phyloP scores from a whole-genome alignment of 1,140 invertebrate genomes.

The Trypoxylus dichotomus region DNA sequence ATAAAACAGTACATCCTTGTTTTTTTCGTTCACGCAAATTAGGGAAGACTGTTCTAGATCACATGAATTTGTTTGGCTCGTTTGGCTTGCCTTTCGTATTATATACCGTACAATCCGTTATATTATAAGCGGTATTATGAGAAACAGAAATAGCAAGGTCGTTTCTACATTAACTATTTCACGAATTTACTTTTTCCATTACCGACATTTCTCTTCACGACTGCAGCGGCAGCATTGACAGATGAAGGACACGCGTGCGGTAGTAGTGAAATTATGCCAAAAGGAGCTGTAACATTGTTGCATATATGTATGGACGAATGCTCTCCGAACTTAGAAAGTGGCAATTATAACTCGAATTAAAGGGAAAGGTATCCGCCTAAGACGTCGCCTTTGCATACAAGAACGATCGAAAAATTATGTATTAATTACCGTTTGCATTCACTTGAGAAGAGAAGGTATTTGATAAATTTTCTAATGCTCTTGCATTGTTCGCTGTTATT shows the following conservation, averaged over 20 bases:
- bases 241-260: background rate
- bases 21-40: too few species aligned
- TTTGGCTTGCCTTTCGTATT: background rate
- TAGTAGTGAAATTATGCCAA: background rate
- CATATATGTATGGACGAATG: background rate
- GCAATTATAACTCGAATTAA: background rate
- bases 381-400: background rate
- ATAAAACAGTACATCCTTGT: too few species aligned
- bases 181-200: background rate
- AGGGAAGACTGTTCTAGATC: too few species aligned
- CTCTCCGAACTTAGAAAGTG: background rate
- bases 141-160: conserved; percentile 61
- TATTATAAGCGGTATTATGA: conserved; percentile 60
- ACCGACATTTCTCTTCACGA: background rate
- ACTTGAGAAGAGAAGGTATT: background rate
- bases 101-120: background rate
- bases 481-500: background rate
- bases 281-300: background rate
- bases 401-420: background rate
- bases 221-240: background rate
- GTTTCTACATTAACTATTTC: background rate
- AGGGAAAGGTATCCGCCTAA: background rate
- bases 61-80: background rate
- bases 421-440: background rate
- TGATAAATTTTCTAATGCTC: background rate